Percentiles rank a stretch among this genome's conserved stretches.
phyloP scores from a whole-genome alignment of 2,888 invertebrate genomes.

The Mechanitis messenoides region DNA sequence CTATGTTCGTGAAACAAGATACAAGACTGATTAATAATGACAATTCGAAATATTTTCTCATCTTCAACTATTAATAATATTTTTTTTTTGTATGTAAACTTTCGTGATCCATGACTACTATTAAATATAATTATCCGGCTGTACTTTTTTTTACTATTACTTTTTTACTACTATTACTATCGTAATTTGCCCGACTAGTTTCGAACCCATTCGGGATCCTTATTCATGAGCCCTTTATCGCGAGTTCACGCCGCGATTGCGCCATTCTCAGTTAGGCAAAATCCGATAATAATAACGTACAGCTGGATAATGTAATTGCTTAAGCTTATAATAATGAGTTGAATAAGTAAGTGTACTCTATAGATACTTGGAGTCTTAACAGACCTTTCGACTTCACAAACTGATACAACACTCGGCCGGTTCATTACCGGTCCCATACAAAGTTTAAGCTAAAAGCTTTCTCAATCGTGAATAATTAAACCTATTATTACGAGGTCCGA shows the following conservation, averaged over 20 bases:
- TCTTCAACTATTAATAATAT: background rate
- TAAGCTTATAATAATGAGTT: background rate
- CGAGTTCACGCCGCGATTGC: no score
- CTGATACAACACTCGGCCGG: constrained; percentile 35
- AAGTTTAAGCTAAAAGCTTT: constrained; percentile 60
- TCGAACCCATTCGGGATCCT: no score
- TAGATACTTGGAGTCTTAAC: constrained; percentile 7
- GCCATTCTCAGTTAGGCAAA: no score
- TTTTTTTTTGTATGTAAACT: no score
- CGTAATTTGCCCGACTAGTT: no score
- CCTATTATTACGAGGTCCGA: constrained; percentile 56
- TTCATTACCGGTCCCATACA: constrained; percentile 55
- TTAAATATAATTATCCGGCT: no score
- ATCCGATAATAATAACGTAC: no score
- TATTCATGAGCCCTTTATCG: no score
- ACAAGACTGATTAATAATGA: background rate
- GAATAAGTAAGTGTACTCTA: background rate
- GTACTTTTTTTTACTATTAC: no score
- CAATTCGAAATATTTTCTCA: background rate
- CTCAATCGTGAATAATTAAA: constrained; percentile 66
- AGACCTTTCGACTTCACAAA: constrained; percentile 11
- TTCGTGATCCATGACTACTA: no score
- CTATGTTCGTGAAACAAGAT: constrained; percentile 8
- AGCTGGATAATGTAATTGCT: background rate
- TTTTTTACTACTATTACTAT: no score